phyloP scores from a whole-genome alignment of 2,888 invertebrate genomes.

The Liodrosophila aerea region DNA sequence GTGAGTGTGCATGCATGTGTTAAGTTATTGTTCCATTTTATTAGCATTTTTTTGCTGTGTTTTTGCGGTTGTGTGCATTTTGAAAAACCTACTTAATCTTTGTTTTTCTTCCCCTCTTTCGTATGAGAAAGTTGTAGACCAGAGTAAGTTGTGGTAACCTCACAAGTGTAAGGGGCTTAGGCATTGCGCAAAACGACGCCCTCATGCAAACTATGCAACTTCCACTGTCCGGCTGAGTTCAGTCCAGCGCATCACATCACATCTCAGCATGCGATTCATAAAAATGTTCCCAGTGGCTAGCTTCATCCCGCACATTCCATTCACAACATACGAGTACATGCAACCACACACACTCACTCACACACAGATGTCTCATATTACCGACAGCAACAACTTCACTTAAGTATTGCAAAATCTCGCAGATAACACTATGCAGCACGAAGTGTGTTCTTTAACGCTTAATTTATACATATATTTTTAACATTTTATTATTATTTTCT shows the following conservation, averaged over 20 bases:
- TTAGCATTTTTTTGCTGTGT: constrained; percentile 41
- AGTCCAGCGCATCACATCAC: constrained; percentile 2
- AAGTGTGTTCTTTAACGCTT: constrained; percentile 7
- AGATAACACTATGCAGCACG: too few species aligned
- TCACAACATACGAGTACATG: too few species aligned
- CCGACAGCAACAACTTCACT: constrained; percentile 30
- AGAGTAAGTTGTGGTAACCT: constrained; percentile 1
- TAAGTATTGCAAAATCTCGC: constrained; percentile 21
- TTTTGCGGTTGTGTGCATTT: constrained; percentile 43
- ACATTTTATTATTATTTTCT: constrained; percentile 1
- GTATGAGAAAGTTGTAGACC: constrained; percentile 50
- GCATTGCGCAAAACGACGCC: constrained; percentile 21
- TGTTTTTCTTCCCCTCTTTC: constrained; percentile 10
- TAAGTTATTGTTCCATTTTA: constrained; percentile 43
- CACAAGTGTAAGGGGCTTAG: constrained; percentile 8
- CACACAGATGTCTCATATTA: constrained; percentile 43
- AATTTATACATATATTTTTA: too few species aligned
- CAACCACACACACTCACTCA: too few species aligned
- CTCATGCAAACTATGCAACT: constrained; percentile 38
- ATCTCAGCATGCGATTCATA: constrained; percentile 36
- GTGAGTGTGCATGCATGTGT: background rate
- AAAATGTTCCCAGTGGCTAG: constrained; percentile 33
- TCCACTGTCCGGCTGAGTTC: too few species aligned
- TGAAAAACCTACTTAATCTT: constrained; percentile 14
- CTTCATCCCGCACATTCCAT: constrained; percentile 61